A percentile compares a stretch with the other conserved stretches of the same genome.
phyloP scores from a whole-genome alignment of 2,888 invertebrate genomes.

The Vandiemenella viatica region DNA sequence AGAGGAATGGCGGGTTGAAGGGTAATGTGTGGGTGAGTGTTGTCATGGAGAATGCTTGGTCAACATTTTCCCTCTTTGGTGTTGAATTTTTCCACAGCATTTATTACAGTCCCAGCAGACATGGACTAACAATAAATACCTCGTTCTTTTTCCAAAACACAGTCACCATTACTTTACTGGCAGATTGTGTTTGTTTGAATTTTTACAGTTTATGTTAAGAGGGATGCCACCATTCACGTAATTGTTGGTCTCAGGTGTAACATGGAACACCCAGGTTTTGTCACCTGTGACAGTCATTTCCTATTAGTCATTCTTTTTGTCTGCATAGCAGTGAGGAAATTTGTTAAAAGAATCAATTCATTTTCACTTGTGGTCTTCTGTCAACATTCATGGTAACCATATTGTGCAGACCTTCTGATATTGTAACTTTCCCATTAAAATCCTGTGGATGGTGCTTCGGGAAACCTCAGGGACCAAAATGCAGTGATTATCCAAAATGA shows the following conservation, averaged over 20 bases:
- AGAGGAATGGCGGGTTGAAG: too few species aligned
- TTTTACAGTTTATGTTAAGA: neutral
- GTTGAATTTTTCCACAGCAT: too few species aligned
- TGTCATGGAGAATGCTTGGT: too few species aligned
- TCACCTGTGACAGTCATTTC: neutral
- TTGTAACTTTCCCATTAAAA: too few species aligned
- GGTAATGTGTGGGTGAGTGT: too few species aligned
- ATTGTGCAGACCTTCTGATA: too few species aligned
- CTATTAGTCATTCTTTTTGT: neutral
- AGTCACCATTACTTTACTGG: neutral
- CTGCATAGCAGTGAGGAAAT: neutral
- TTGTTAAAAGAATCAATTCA: neutral
- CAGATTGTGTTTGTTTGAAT: too few species aligned
- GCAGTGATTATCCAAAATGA: neutral
- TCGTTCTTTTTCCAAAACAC: neutral
- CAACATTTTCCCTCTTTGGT: too few species aligned
- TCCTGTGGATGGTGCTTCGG: neutral
- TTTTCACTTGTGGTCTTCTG: neutral
- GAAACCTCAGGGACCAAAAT: neutral
- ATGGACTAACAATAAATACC: neutral
- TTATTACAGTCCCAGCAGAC: neutral
- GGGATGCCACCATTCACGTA: neutral
- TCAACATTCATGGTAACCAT: too few species aligned
- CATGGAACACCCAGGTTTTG: constrained; percentile 1
- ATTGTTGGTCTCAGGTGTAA: neutral